These are phyloP conservation scores for Cebus imitator DNA, from an alignment of 2,113 vertebrate genomes.

Conservation along the genomic window DNA sequence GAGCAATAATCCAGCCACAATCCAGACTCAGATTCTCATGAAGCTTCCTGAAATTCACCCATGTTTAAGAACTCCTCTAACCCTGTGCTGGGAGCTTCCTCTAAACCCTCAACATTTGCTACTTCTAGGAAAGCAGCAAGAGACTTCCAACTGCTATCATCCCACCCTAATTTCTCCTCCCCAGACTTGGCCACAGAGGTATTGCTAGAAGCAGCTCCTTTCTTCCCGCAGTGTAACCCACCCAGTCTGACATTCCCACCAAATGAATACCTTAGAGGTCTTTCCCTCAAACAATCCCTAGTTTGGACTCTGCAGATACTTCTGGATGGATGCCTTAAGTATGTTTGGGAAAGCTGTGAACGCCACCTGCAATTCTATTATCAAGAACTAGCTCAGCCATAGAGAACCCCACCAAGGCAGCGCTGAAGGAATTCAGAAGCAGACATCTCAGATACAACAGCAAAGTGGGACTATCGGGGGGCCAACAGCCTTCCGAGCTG, in stretches of 20 bases:
- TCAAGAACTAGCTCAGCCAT: no score
- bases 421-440: not conserved
- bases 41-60: not conserved
- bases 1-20: not conserved
- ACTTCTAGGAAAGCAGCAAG: not conserved
- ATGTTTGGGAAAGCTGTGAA: not conserved
- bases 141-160: no score
- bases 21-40: not conserved
- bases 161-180: not conserved
- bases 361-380: not conserved
- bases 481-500: no score
- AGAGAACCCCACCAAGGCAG: no score
- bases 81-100: not conserved
- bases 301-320: not conserved
- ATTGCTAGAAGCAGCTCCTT: not conserved
- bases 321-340: not conserved
- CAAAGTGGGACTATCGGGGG: no score
- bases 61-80: not conserved
- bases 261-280: not conserved
- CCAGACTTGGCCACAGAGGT: not conserved
- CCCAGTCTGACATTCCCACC: not conserved
- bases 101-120: not conserved
- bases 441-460: no score
- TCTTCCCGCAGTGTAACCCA: not conserved
- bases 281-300: not conserved